Conservation (phyloP, 2,888 invertebrate genomes). For the Conistra vaccinii region DNA sequence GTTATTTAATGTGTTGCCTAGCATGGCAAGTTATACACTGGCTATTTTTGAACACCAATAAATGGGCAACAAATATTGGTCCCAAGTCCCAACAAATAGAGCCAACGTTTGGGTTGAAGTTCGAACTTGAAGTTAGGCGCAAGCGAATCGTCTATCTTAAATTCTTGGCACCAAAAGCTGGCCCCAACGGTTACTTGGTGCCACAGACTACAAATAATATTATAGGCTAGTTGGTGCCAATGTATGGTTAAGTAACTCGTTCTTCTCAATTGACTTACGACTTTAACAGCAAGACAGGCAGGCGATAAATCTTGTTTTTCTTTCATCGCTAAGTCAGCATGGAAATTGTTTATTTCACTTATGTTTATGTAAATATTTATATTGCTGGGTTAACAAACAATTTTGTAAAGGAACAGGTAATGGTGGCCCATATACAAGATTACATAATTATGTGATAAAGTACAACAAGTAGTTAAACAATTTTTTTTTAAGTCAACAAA, state of each 20-base stretch:
- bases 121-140: background rate
- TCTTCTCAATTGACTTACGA: constrained; percentile 45
- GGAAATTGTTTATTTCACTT: constrained; percentile 46
- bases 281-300: constrained; percentile 26
- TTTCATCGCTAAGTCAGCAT: constrained; percentile 43
- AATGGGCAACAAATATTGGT: background rate
- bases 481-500: background rate
- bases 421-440: background rate
- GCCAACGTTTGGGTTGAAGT: background rate
- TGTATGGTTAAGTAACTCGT: constrained; percentile 37
- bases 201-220: no score
- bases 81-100: background rate
- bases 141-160: background rate
- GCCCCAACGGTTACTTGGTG: background rate
- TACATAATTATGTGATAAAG: constrained; percentile 6
- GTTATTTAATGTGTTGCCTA: constrained; percentile 6
- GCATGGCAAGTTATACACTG: background rate
- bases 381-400: constrained; percentile 37
- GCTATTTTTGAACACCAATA: background rate
- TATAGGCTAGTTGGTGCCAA: background rate
- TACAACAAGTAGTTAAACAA: background rate
- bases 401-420: constrained; percentile 20
- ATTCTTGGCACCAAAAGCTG: background rate
- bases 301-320: constrained; percentile 59
- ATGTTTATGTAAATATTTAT: constrained; percentile 44